These are phyloP conservation scores for Melipona beecheii DNA, from an alignment of 2,888 invertebrate species.

Conservation along the genomic window DNA sequence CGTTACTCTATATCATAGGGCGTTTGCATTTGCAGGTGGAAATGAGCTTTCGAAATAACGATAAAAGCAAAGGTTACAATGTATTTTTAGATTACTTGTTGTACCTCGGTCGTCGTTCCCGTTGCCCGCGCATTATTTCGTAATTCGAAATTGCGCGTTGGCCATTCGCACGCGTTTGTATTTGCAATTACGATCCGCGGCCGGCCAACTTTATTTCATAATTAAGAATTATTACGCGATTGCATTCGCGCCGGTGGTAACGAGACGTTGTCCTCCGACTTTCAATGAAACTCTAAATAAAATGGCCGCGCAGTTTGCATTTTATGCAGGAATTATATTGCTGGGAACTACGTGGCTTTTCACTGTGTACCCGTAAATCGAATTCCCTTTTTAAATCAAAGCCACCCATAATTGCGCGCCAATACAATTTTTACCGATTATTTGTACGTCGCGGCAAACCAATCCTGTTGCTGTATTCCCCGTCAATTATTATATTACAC, in stretches of 20 bases:
- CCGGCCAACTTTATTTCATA: conserved; percentile 18
- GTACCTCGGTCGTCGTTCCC: neutral
- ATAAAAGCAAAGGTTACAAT: neutral
- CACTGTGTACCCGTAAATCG: neutral
- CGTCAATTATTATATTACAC: neutral
- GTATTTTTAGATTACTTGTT: conserved; percentile 10
- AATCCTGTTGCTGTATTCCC: neutral
- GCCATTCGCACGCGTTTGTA: neutral
- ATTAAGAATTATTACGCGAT: conserved; percentile 46
- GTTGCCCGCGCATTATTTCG: conserved; percentile 8
- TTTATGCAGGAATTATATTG: neutral
- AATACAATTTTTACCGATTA: neutral
- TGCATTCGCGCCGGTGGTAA: neutral
- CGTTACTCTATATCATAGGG: neutral
- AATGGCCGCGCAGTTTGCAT: neutral
- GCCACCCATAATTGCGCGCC: neutral
- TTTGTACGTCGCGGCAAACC: neutral
- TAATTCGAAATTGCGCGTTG: conserved; percentile 6
- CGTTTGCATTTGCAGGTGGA: neutral
- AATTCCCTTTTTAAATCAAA: neutral
- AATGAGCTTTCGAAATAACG: conserved; percentile 31
- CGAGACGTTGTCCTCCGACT: conserved; percentile 4
- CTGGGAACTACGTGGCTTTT: neutral
- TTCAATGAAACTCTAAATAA: conserved; percentile 26
- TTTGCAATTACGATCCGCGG: conserved; percentile 25